Evolutionary conservation across 2,888 invertebrate genomes (phyloP), one percentile per base, ranked within the genome.

Genomic region (Melolontha melolontha): DNA sequence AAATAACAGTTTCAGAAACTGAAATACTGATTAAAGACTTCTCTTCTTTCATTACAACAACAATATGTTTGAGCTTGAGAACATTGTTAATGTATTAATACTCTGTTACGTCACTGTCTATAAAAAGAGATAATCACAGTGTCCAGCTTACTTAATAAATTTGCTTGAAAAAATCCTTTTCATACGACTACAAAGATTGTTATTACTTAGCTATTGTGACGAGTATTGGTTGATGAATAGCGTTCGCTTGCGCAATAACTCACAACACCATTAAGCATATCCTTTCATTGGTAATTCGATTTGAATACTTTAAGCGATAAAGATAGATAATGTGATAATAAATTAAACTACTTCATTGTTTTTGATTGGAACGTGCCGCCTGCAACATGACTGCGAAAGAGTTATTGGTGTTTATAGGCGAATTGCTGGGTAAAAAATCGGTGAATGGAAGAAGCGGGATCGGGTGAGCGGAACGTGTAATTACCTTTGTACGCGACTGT

Each of bases 271-370:
- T 11, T 52, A 52, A 11, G 51, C 8, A 27, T 12, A 52, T 14
- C 5, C 29, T 2, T 29, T n/a, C 34, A 40, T 10, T 40, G 16
- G 6, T 39, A 10, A 52, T 12, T 47, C 39, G 40, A 8, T 11
- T 11, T 39, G 16, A 54, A 40, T 17, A 22, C 22, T 22, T 54
- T 54, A 14, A 14, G 17, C 54, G 54, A 40, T 40, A 40, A 22
- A 22, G 22, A 22, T 22, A 4, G 39, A 39, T 40, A n/a, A 39
- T 17, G 11, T 54, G 41, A 54, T 54, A 54, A 41, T 54, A 54
- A 54, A 54, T 54, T 54, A 40, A 40, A 54, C 17, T 17, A 14
- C 16, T 54, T 40, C 39, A 17, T 54, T 54, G 54, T 40, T 54
- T 40, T 40, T 40, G 54, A 17, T 40, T 40, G n/a, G 40, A 39